A percentile compares a stretch with the other conserved stretches of the same genome.
Evolutionary conservation across 1,140 invertebrate species (phyloP).

Genomic region (Papilio machaon): DNA sequence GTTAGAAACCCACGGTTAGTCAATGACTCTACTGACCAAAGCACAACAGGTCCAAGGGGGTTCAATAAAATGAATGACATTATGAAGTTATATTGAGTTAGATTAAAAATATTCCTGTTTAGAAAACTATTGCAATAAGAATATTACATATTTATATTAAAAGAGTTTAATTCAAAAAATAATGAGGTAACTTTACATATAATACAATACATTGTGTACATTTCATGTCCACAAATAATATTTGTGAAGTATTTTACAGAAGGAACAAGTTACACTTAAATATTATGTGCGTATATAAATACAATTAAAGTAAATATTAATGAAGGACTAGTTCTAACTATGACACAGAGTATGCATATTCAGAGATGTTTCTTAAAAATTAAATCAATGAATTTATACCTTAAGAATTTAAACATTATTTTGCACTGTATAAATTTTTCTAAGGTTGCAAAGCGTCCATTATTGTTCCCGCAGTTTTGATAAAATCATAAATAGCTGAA

Average conservation of each 20-base stretch:
- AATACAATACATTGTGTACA: background rate
- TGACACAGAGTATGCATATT: background rate
- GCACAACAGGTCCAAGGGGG: no score
- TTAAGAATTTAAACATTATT: background rate
- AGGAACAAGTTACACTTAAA: conserved; percentile 1
- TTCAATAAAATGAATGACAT: background rate
- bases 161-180: background rate
- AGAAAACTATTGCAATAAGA: background rate
- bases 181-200: background rate
- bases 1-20: no score
- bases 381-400: background rate
- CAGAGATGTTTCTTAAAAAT: background rate
- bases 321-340: background rate
- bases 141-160: background rate
- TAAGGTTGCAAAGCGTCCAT: background rate
- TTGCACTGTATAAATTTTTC: background rate
- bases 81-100: background rate
- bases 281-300: background rate
- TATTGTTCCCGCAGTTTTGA: background rate
- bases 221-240: background rate
- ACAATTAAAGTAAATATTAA: background rate
- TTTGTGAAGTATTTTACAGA: background rate
- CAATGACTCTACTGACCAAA: no score
- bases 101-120: background rate
- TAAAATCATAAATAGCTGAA: background rate